phyloP scores from a whole-genome alignment of 2,797 vertebrate genomes.

The Naso thynnoides region DNA sequence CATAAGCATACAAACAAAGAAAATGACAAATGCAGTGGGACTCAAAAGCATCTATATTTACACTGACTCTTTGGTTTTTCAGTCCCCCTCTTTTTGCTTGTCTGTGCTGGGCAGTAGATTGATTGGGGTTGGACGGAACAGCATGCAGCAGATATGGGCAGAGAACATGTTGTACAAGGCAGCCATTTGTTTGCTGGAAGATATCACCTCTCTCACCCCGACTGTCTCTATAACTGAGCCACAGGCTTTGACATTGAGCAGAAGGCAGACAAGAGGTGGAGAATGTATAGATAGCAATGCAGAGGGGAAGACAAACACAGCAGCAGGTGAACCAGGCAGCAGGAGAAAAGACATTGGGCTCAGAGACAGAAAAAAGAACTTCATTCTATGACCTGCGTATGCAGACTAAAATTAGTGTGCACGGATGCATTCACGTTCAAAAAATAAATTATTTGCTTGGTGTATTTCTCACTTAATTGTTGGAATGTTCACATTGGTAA shows the following conservation, averaged over 20 bases:
- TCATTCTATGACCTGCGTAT: slow-evolving; percentile 8
- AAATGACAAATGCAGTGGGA: not conserved
- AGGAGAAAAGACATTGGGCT: slow-evolving; percentile 19
- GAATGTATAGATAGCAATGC: slow-evolving; percentile 55
- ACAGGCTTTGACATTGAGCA: slow-evolving; percentile 62
- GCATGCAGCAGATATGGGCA: slow-evolving; percentile 36
- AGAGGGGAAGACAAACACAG: slow-evolving; percentile 45
- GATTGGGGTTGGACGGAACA: slow-evolving; percentile 23
- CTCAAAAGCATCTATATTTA: not conserved
- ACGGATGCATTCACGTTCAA: slow-evolving; percentile 21
- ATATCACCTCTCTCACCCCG: slow-evolving; percentile 67
- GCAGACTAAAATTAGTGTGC: slow-evolving; percentile 18
- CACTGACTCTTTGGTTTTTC: not conserved
- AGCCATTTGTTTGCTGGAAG: slow-evolving; percentile 71
- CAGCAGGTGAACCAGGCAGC: slow-evolving; percentile 44
- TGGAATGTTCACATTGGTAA: not conserved
- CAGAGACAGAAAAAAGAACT: slow-evolving; percentile 10
- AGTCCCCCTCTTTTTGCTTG: slow-evolving; percentile 5
- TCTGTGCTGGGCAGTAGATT: slow-evolving; percentile 17
- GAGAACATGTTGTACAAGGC: slow-evolving; percentile 68
- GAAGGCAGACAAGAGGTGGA: slow-evolving; percentile 59
- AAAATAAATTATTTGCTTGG: not conserved
- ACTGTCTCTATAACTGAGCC: slow-evolving; percentile 61
- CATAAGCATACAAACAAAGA: not conserved
- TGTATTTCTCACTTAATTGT: slow-evolving; percentile 9